These are phyloP conservation scores for Agrotis clavis DNA, from an alignment of 2,888 invertebrate species.

Conservation along the genomic window DNA sequence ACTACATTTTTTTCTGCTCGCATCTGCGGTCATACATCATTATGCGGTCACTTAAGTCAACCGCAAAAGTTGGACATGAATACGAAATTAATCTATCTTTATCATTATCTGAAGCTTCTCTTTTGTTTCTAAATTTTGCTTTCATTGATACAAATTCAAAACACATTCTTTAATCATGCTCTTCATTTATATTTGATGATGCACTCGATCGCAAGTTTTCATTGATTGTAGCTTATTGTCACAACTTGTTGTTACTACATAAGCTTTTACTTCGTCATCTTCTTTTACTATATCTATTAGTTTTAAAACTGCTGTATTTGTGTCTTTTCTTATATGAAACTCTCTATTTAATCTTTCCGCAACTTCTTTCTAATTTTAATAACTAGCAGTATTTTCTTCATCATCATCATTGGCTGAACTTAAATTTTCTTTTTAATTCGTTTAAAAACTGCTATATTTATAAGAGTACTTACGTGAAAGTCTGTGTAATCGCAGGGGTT, in stretches of 20 bases:
- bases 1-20: background rate
- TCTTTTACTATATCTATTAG: background rate
- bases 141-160: background rate
- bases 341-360: too few relatives aligned
- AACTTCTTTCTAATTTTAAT: too few relatives aligned
- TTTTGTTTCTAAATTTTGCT: background rate
- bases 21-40: conserved; percentile 21
- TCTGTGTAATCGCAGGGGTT: conserved; percentile 85
- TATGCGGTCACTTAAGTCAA: conserved; percentile 32
- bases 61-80: conserved; percentile 46
- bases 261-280: background rate
- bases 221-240: background rate
- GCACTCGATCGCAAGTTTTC: background rate
- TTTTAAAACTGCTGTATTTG: background rate
- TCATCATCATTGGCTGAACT: background rate
- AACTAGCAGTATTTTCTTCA: background rate
- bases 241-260: background rate
- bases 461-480: conserved; percentile 67
- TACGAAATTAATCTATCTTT: conserved; percentile 42
- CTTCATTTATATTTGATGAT: background rate
- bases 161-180: background rate
- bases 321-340: background rate
- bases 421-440: too few relatives aligned
- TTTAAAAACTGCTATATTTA: background rate
- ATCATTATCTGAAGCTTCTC: background rate